phyloP scores from a whole-genome alignment of 2,113 vertebrate species.

The Rostratula benghalensis region DNA sequence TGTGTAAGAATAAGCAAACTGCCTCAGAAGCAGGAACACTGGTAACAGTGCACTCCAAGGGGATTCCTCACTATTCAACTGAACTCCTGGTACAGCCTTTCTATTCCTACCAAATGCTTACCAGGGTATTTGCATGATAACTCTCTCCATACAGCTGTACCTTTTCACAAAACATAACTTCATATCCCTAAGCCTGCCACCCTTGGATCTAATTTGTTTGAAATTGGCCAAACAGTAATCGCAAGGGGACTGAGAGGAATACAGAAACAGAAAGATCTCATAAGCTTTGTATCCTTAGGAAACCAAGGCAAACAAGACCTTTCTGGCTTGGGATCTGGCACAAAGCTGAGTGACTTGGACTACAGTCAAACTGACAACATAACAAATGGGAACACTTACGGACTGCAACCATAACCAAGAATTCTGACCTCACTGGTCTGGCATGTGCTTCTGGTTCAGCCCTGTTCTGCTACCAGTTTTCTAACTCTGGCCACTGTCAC shows the following conservation, averaged over 20 bases:
- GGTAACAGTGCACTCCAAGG: background rate
- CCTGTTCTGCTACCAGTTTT: slow-evolving; percentile 55
- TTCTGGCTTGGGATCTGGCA: slow-evolving; percentile 66
- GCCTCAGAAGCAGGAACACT: background rate
- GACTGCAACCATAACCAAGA: slow-evolving; percentile 65
- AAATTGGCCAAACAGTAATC: background rate
- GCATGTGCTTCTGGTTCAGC: slow-evolving; percentile 69
- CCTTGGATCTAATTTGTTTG: background rate
- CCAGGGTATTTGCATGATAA: background rate
- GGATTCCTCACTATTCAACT: background rate
- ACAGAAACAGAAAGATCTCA: background rate
- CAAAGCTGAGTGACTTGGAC: slow-evolving; percentile 68
- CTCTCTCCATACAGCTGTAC: background rate
- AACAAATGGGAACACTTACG: slow-evolving; percentile 61
- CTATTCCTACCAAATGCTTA: background rate
- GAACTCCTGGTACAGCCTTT: background rate
- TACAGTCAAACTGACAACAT: slow-evolving; percentile 58
- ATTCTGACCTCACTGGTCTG: slow-evolving; percentile 71
- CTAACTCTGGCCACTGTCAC: slow-evolving; percentile 55
- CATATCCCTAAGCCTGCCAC: background rate
- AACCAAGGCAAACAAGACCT: slow-evolving; percentile 42
- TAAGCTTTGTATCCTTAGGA: slow-evolving; percentile 14
- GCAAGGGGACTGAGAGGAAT: background rate
- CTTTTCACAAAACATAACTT: slow-evolving; percentile 11
- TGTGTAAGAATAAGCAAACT: background rate